Percentiles rank a stretch among this genome's conserved stretches.
phyloP scores from a whole-genome alignment of 2,113 vertebrate genomes.

The Aepyceros melampus region DNA sequence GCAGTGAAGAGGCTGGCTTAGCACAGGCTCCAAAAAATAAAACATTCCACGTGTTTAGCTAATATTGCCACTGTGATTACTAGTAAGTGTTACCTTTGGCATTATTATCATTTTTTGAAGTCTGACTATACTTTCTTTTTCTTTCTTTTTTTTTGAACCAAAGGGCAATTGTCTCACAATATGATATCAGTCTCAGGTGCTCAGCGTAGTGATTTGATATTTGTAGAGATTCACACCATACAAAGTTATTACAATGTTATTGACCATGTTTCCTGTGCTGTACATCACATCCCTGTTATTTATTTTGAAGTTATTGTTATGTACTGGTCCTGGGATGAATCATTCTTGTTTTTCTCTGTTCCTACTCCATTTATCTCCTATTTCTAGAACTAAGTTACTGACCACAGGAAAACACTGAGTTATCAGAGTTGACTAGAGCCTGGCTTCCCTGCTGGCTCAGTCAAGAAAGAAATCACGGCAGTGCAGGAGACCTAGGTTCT shows the following conservation, averaged over 20 bases:
- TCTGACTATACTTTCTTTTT: neutral
- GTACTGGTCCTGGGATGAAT: neutral
- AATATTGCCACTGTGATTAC: neutral
- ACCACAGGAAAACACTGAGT: neutral
- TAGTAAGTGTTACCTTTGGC: neutral
- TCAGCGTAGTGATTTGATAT: neutral
- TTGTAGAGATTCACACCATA: neutral
- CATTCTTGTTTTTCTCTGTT: slow-evolving; percentile 28
- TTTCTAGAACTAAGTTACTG: neutral
- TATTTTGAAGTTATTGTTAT: neutral
- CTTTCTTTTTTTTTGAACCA: neutral
- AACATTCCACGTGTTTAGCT: neutral
- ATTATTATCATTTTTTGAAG: neutral
- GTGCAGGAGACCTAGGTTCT: neutral
- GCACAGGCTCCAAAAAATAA: neutral
- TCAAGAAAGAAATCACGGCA: neutral
- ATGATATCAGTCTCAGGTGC: neutral
- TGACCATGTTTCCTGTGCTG: neutral
- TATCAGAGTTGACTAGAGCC: neutral
- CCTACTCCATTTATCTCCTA: neutral
- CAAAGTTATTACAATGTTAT: neutral
- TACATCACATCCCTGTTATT: neutral
- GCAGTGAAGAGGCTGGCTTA: neutral
- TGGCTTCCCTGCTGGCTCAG: neutral
- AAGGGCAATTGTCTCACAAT: neutral